Conservation (phyloP, 2,888 invertebrate genomes). For the Periphyllus acericola region DNA sequence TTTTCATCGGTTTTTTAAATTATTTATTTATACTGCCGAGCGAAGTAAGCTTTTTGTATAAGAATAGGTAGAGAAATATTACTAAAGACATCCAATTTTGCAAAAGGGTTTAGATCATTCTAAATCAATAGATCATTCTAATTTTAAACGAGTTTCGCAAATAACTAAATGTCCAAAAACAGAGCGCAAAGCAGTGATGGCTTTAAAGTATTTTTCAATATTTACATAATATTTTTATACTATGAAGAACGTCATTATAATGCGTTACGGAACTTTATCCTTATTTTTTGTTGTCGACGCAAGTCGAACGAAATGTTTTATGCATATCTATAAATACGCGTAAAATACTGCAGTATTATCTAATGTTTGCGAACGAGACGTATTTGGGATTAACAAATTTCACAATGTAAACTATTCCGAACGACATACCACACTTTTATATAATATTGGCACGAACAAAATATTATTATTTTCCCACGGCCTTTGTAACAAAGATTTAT, state of each 20-base stretch:
- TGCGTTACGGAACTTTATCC: background rate
- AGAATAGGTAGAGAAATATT: background rate
- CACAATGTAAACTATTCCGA: background rate
- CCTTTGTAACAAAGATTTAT: constrained; percentile 14
- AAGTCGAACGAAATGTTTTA: background rate
- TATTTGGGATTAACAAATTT: background rate
- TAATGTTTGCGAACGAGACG: background rate
- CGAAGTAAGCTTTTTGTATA: background rate
- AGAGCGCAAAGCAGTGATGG: background rate
- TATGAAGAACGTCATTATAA: background rate
- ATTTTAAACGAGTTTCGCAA: background rate
- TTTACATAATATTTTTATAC: background rate
- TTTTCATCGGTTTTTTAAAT: background rate
- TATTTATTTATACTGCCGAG: background rate
- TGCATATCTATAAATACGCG: background rate
- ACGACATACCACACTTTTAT: constrained; percentile 10
- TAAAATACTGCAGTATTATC: background rate
- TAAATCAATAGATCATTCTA: background rate
- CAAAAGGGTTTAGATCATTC: background rate
- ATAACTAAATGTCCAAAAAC: background rate
- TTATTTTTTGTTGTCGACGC: background rate
- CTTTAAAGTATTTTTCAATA: constrained; percentile 8
- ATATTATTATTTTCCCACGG: constrained; percentile 5
- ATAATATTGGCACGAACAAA: constrained; percentile 22
- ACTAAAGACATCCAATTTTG: too few species aligned